phyloP scores from a whole-genome alignment of 2,888 invertebrate genomes.

The Loripinus fragilis region DNA sequence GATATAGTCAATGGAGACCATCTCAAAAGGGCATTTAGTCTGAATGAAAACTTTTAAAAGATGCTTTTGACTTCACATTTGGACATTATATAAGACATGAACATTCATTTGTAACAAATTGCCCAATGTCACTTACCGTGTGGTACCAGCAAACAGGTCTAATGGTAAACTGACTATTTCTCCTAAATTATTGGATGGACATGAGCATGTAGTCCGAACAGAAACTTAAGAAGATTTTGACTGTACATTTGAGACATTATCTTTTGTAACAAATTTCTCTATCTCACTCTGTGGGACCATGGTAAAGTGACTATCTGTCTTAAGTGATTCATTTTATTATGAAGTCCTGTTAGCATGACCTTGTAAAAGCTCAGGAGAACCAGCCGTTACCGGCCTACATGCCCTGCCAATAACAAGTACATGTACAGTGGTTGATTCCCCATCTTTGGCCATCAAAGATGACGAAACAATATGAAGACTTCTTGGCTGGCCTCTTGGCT shows the following conservation, averaged over 20 bases:
- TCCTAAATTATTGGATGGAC: too few species aligned
- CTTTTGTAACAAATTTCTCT: too few species aligned
- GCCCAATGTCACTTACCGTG: constrained; percentile 37
- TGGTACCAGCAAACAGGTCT: constrained; percentile 42
- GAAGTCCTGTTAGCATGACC: constrained; percentile 21
- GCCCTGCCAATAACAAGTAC: neutral
- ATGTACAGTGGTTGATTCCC: neutral
- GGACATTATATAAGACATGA: constrained; percentile 31
- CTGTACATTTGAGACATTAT: too few species aligned
- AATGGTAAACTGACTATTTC: constrained; percentile 23
- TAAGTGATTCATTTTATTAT: constrained; percentile 35
- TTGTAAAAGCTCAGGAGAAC: constrained; percentile 31
- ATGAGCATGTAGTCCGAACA: too few species aligned
- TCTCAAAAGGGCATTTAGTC: constrained; percentile 36
- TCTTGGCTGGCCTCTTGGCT: too few species aligned
- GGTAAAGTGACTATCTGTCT: too few species aligned
- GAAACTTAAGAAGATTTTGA: too few species aligned
- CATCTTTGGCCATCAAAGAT: constrained; percentile 19
- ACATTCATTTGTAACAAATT: constrained; percentile 23
- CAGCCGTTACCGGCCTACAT: constrained; percentile 11
- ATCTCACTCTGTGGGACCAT: constrained; percentile 19
- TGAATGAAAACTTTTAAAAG: constrained; percentile 23
- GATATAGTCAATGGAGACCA: constrained; percentile 38
- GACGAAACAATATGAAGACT: neutral
- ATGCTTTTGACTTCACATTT: neutral